Evolutionary conservation across 2,888 invertebrate genomes (phyloP), one percentile per base, ranked within the genome.

Genomic region (Drosophila prostipennis): DNA sequence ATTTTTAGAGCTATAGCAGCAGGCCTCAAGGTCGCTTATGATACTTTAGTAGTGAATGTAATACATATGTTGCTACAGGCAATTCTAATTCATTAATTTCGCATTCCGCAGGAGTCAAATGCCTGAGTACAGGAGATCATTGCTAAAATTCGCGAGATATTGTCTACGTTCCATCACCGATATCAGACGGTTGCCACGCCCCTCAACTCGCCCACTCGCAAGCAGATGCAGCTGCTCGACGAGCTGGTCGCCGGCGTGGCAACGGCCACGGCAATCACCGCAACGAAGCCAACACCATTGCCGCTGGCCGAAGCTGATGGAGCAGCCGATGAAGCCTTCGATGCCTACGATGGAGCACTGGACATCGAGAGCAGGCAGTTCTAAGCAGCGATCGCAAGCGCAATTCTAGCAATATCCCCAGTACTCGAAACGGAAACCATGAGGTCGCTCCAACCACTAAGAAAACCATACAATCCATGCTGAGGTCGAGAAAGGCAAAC

Each of bases 81-180:
- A 26, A 26, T 26, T 36, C 14, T 23, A 6, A 19, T 26, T 7
- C 2, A 29, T n/a, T 1, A n/a, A 3, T 45, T 14, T 26, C 26
- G 13, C 91, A 92, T 92, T 91, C 92, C 92, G 87, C 93, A 95
- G 95, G 96, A 96, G 93, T 96, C 96, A 93, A 96, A 96, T 94
- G 96, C 96, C 96, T 96, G 96, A 96, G 96, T 96, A 94, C 95
- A 95, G 94, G 95, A 95, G 95, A 95, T 96, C 94, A 95, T 95
- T 95, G 95, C 95, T 94, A 95, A 95, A 94, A 95, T 95, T 94
- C 95, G 95, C 93, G 94, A 94, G 93, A 94, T 95, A 94, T 94
- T 95, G 93, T 94, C 95, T 92, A 95, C 95, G 93, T 95, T 95
- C 89, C 89, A 92, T 89, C 90, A 92, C 93, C 91, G 91, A 91